phyloP scores from a whole-genome alignment of 2,888 invertebrate genomes.

The Sminthurides aquaticus region DNA sequence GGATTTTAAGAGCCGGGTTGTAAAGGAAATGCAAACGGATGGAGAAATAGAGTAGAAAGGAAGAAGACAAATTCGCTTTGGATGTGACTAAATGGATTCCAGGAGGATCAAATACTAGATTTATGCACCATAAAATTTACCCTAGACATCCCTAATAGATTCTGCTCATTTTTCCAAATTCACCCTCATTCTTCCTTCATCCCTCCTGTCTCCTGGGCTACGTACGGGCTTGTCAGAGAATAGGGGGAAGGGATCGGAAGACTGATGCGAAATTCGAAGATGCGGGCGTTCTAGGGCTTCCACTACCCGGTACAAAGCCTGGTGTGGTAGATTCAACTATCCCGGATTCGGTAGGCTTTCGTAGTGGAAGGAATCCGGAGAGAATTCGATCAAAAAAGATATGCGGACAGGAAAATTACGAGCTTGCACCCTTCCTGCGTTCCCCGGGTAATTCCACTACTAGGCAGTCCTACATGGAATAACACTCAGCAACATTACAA shows the following conservation, averaged over 20 bases:
- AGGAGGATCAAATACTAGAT: slow-evolving; percentile 5
- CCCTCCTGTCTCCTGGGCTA: background rate
- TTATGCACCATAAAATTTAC: slow-evolving; percentile 17
- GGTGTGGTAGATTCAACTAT: background rate
- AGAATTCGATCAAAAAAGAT: background rate
- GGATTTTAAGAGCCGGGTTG: too few relatives aligned
- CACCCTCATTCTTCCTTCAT: background rate
- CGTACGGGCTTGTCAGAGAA: too few relatives aligned
- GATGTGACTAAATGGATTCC: background rate
- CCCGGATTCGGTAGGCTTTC: background rate
- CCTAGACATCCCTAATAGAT: background rate
- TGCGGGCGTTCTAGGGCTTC: background rate
- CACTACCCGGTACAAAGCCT: background rate
- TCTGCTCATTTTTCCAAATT: background rate
- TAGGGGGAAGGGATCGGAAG: background rate
- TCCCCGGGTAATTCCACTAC: too few relatives aligned
- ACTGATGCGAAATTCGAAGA: background rate
- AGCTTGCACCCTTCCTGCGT: background rate
- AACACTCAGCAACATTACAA: background rate
- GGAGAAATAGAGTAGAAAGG: too few relatives aligned
- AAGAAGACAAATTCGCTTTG: background rate
- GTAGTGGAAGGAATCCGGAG: background rate
- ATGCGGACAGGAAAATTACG: background rate
- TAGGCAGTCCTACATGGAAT: too few relatives aligned
- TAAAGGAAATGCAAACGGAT: too few relatives aligned